A percentile compares a stretch with the other conserved stretches of the same genome.
These are phyloP conservation scores for Hartigia nigra DNA, from an alignment of 2,888 invertebrate genomes.

Conservation along the genomic window DNA sequence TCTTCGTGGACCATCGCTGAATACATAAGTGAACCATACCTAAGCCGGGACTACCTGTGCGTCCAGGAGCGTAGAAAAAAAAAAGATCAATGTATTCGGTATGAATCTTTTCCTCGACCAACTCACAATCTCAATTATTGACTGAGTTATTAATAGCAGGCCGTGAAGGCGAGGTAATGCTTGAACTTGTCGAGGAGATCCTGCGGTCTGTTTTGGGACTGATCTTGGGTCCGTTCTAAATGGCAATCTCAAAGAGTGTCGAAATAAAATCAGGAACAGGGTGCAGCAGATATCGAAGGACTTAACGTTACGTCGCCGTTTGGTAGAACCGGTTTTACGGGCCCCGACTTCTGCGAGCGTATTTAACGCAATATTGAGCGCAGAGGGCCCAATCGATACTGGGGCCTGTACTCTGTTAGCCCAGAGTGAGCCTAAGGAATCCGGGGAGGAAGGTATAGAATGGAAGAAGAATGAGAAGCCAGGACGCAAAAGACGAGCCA, in stretches of 20 bases:
- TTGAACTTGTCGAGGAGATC: neutral
- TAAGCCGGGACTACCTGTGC: neutral
- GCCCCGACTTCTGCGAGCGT: slow-evolving; percentile 36
- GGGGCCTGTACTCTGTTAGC: neutral
- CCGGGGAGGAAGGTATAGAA: neutral
- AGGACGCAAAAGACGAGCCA: slow-evolving; percentile 13
- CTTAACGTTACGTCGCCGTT: slow-evolving; percentile 44
- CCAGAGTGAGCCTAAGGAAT: neutral
- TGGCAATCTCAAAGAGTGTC: neutral
- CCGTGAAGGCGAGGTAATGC: neutral
- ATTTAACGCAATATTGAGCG: slow-evolving; percentile 37
- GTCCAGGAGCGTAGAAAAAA: neutral
- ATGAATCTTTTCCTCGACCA: neutral
- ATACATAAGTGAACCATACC: neutral
- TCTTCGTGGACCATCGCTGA: neutral
- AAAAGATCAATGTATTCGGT: neutral
- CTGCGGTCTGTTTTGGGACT: neutral
- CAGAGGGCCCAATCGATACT: neutral
- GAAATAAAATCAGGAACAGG: neutral
- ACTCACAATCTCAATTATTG: neutral
- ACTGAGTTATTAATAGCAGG: neutral
- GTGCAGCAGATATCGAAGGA: neutral
- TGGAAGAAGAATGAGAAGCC: neutral
- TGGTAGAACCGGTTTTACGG: slow-evolving; percentile 46
- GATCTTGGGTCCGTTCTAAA: neutral